A percentile compares a stretch with the other conserved stretches of the same genome.
Evolutionary conservation across 2,113 vertebrate species (phyloP).

Genomic region (Eolophus roseicapilla): DNA sequence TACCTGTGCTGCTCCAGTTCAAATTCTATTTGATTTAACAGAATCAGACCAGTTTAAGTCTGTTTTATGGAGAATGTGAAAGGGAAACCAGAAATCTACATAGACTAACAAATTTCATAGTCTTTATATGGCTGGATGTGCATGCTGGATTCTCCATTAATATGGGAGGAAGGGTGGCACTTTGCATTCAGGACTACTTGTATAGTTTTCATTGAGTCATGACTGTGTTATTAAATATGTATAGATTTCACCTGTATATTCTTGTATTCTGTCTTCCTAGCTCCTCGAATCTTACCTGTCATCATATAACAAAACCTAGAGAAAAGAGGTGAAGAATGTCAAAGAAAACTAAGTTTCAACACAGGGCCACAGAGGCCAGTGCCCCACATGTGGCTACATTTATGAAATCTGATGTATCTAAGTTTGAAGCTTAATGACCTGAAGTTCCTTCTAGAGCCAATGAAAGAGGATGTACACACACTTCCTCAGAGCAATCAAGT

Average conservation of each 20-base stretch:
- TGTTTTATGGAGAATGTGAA: neutral
- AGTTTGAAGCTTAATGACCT: neutral
- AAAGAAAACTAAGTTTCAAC: neutral
- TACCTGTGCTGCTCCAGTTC: neutral
- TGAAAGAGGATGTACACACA: neutral
- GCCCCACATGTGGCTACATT: neutral
- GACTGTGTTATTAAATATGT: neutral
- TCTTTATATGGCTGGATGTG: neutral
- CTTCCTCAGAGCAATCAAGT: neutral
- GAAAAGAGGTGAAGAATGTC: neutral
- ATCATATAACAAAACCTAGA: neutral
- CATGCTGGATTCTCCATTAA: neutral
- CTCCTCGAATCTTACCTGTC: neutral
- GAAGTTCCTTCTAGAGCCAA: neutral
- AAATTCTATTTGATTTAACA: neutral
- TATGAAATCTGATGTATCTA: neutral
- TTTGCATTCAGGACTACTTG: neutral
- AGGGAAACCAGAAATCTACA: neutral
- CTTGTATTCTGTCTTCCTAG: neutral
- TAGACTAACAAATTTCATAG: neutral
- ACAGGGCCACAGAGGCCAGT: rapidly evolving
- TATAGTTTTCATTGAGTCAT: neutral
- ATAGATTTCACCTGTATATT: neutral
- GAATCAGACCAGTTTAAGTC: neutral
- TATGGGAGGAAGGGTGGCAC: neutral